Base-by-base conservation (phyloP, 2,113 vertebrate genomes). In the Vulpes lagopus region DNA sequence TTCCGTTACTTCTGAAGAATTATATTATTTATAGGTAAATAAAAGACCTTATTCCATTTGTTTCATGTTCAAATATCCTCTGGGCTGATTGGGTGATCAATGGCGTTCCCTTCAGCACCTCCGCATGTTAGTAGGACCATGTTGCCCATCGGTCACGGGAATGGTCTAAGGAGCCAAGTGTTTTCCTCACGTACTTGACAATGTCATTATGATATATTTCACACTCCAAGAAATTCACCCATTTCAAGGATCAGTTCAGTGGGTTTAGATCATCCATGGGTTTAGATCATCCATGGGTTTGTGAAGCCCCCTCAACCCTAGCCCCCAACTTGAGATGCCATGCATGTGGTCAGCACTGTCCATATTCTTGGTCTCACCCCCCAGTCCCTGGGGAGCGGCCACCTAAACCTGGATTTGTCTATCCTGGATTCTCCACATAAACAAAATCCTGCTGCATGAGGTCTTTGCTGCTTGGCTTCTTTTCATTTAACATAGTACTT, bases 341-440 rank as follows among this genome's bases (percentile, higher is more conserved):
- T 3, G 0, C 1, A 3, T 9, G 17, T 3, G 5, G 12, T 49
- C 2, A 0, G 38, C 38, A 15, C 38, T 6, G 11, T 8, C 73
- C 22, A 22, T 15, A 2, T 74, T 38, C 22, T 22, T 25, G 11
- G 35, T 22, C 35, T 3, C 38, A 14, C 35, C 11, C 71, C 59
- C 7, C 22, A 0, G 5, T 11, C 22, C 22, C 12, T 38, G 1
- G 0, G 11, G 2, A 23, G 38, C 71, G 1, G 0, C 8, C 19
- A 8, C 12, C 73, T 6, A 14, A 3, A 5, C 71, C 22, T 8
- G 60, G 38, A 22, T 51, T 20, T 12, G 11, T n/a, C 32, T 59
- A 6, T 59, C 49, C 49, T 7, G 11, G 8, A 11, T 17, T 43
- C 25, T 62, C 53, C 53, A 81, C 32, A 35, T 23, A 14, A 23